Conservation (phyloP, 2,797 vertebrate genomes). For the Gadopsis bispinosus region DNA sequence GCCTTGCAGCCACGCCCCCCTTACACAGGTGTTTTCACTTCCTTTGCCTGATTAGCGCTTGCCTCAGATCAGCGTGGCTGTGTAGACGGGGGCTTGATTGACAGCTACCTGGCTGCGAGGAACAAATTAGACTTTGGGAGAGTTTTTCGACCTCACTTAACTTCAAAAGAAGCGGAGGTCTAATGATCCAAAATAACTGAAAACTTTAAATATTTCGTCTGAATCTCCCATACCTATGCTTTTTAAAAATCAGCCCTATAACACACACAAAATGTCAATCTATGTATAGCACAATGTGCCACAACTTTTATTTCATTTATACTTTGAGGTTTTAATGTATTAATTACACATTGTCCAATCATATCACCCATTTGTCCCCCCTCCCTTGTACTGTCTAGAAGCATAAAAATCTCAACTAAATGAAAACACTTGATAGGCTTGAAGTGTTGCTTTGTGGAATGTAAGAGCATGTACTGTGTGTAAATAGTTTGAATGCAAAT, state of each 20-base stretch:
- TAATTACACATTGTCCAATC: neutral
- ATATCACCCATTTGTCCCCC: neutral
- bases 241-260: neutral
- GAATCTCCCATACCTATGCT: neutral
- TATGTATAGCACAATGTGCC: constrained; percentile 65
- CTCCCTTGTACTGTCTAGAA: constrained; percentile 13
- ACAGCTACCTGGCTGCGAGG: neutral
- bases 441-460: constrained; percentile 55
- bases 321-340: constrained; percentile 6
- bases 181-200: neutral
- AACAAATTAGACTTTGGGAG: neutral
- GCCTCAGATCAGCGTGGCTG: neutral
- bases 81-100: neutral
- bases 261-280: constrained; percentile 12
- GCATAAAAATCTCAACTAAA: constrained; percentile 12
- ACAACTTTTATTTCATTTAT: constrained; percentile 41
- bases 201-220: neutral
- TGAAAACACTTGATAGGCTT: constrained; percentile 40
- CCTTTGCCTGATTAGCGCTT: neutral
- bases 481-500: constrained; percentile 74
- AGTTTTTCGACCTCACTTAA: neutral
- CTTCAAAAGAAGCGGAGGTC: neutral
- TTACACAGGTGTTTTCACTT: constrained; percentile 1
- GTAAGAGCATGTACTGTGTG: constrained; percentile 77
- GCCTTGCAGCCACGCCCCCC: neutral